Base-by-base conservation (phyloP, 2,888 invertebrate species). In the Xylota sylvarum region DNA sequence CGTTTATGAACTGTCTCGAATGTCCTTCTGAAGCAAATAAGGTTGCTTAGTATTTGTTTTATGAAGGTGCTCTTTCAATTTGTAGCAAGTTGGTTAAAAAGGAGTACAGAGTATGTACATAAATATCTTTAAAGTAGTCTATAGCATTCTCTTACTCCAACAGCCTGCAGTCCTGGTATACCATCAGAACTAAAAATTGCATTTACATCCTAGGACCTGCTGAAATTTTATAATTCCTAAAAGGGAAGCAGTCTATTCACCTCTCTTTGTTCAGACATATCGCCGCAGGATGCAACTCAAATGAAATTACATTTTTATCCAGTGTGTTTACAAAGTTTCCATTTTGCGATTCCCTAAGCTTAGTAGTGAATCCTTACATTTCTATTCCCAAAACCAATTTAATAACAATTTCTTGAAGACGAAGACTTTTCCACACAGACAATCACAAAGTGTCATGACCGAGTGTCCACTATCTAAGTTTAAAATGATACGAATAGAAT, bases 391-490 rank as follows among this genome's bases (percentile, higher is more conserved):
- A 60, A 48, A 67, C 40, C 35, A 65, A 77, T 77, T 82, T 70
- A 72, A 77, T 83, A 76, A 76, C 56, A 56, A 76, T 76, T 76
- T 69, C 81, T 48, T 55, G 52, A 76, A 69, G 50, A 48, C 35
- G 23, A 48, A 10, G 23, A 23, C 19, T 23, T 52, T 55, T 35
- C 78, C 77, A 30, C 62, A 14, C n/a, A 43, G 81, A 62, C 76
- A 81, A 84, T 80, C 79, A 81, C 37, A 84, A 72, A 72, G 76
- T 81, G 76, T 81, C 85, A 85, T 60, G 80, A 85, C 81, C 76
- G 76, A 65, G 67, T 73, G 58, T 73, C 40, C 69, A 67, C 50
- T 55, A 17, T 50, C 48, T 30, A 55, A 35, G 70, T 64, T 78
- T 37, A 72, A 72, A 79, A 64, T 70, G 46, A 72, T 12, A 10